A percentile compares a stretch with the other conserved stretches of the same genome.
These are phyloP conservation scores for Drosophila subpulchrella DNA, from an alignment of 1,140 invertebrate genomes.

Conservation along the genomic window DNA sequence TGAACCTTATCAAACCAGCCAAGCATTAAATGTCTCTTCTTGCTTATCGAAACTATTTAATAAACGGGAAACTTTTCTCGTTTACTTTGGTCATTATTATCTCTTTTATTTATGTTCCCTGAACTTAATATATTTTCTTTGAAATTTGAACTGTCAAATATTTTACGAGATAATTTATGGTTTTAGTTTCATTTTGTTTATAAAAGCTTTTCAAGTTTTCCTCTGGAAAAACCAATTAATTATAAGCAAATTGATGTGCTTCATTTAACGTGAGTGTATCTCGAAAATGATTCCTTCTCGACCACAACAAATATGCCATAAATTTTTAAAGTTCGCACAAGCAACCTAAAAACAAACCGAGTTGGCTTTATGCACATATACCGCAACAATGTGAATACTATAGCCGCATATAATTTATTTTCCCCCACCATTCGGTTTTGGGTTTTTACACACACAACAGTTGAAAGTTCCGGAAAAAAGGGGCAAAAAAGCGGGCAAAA, in stretches of 20 bases:
- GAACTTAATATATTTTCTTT: not conserved
- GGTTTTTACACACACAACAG: constrained; percentile 8
- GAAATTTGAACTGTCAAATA: not conserved
- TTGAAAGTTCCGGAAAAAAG: constrained; percentile 21
- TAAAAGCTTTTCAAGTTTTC: not conserved
- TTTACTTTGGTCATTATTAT: not conserved
- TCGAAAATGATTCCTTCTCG: constrained; percentile 4
- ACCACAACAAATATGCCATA: constrained; percentile 41
- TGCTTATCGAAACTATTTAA: not conserved
- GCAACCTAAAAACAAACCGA: constrained; percentile 16
- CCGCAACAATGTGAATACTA: constrained; percentile 27
- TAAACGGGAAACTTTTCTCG: too few species aligned
- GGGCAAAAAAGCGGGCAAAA: not conserved
- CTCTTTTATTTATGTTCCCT: not conserved
- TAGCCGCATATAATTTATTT: constrained; percentile 32
- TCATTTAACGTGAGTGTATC: constrained; percentile 18
- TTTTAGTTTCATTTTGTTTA: not conserved
- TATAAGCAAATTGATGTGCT: not conserved
- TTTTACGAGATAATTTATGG: not conserved
- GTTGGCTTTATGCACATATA: constrained; percentile 4
- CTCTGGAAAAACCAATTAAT: not conserved
- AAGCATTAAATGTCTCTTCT: not conserved
- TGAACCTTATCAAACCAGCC: not conserved
- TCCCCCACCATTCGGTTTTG: constrained; percentile 20
- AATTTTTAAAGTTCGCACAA: constrained; percentile 46